These are phyloP conservation scores for Sula dactylatra DNA, from an alignment of 2,113 vertebrate species.

Conservation along the genomic window DNA sequence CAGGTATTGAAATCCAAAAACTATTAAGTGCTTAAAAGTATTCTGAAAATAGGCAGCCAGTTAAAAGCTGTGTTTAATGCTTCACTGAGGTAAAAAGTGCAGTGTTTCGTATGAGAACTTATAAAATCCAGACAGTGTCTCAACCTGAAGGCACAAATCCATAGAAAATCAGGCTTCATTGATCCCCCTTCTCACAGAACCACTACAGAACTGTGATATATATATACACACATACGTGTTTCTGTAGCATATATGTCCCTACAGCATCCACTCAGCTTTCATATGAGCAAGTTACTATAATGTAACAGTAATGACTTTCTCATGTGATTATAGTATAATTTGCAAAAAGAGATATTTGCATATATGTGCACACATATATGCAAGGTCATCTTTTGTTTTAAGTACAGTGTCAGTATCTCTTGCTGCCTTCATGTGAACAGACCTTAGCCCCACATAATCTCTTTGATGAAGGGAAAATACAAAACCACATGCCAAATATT, in stretches of 20 bases:
- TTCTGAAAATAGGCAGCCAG: neutral
- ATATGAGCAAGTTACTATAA: neutral
- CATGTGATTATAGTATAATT: neutral
- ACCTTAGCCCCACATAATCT: neutral
- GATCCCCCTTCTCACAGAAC: neutral
- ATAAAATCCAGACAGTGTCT: neutral
- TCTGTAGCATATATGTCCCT: neutral
- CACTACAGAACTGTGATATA: neutral
- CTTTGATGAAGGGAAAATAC: neutral
- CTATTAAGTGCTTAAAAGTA: neutral
- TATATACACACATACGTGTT: neutral
- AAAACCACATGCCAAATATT: slow-evolving; percentile 6
- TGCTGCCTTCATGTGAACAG: neutral
- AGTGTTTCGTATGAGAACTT: neutral
- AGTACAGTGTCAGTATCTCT: neutral
- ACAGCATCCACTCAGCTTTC: neutral
- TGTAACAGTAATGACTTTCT: neutral
- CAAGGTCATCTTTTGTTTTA: neutral
- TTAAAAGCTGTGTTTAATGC: neutral
- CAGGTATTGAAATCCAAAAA: neutral
- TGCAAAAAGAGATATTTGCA: neutral
- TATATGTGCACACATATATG: neutral
- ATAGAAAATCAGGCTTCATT: slow-evolving; percentile 11
- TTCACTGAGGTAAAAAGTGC: slow-evolving; percentile 14
- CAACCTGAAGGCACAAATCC: slow-evolving; percentile 37